Evolutionary conservation across 92 coral and sea anemone genomes (phyloP), one percentile per base, ranked within the genome.

Genomic region (Diadumene lineata): DNA sequence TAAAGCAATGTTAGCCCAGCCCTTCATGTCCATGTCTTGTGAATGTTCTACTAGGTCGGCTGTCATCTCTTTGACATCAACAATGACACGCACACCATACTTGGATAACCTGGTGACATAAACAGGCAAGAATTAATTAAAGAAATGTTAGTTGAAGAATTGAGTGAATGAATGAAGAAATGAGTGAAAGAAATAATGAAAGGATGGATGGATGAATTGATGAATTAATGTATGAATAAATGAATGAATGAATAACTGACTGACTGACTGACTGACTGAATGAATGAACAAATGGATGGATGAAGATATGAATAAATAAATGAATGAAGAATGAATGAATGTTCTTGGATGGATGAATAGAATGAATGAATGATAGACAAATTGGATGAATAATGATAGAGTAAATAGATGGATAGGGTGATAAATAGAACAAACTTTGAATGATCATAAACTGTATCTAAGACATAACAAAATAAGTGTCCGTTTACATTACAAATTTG

Each of bases 1-100:
- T 61, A 81, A 44, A 11, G 97, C 98, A 51, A 94, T 92, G 64
- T 88, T 78, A 19, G 77, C 62, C 98, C 98, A 94, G 72, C 94
- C 98, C n/a, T 79, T 74, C 78, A 94, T 92, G 71, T 93, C 96
- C 83, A 86, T 82, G 84, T 94, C 98, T 76, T 94, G 94, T 33
- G 97, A 92, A 67, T 87, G 87, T 8, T 75, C 86, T 1, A 91
- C 97, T 19, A 91, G 71, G 53, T 91, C 90, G 38, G 78, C 76
- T 38, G 80, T 71, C 90, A 92, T 81, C 86, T 94, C 98, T 48
- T 81, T 83, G 60, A 94, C 90, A 60, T 94, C 97, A 43, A 92
- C 78, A 81, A 92, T 86, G 63, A 87, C 83, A 7, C 98, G 91
- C 31, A 84, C 92, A 17, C 97, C 89, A 81, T 94, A 91, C 43